These are phyloP conservation scores for Cheiracanthium punctorium DNA, from an alignment of 2,888 invertebrate species.

Conservation along the genomic window DNA sequence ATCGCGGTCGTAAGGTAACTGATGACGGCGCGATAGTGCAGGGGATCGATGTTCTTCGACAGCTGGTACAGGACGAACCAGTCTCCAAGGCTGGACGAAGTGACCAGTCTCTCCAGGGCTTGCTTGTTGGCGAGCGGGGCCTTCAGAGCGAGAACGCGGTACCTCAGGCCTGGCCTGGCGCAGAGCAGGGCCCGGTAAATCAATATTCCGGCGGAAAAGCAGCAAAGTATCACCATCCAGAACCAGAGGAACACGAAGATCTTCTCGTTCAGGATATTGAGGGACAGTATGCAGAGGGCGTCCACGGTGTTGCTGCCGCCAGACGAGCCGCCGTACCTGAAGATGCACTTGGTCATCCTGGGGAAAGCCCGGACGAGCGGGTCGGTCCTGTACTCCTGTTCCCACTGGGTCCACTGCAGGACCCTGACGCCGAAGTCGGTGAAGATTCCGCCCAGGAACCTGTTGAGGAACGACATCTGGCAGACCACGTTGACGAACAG, in stretches of 20 bases:
- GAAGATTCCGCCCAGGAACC: constrained; percentile 72
- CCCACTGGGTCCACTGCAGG: constrained; percentile 72
- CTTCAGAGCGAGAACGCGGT: constrained; percentile 86
- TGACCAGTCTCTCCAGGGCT: constrained; percentile 45
- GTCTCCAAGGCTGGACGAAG: constrained; percentile 56
- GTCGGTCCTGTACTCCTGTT: constrained; percentile 71
- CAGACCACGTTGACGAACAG: constrained; percentile 85
- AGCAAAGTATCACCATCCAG: constrained; percentile 89
- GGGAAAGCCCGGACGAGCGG: constrained; percentile 72
- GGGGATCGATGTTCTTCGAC: constrained; percentile 89
- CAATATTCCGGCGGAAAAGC: constrained; percentile 80
- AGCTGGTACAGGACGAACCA: constrained; percentile 75
- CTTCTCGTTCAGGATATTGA: constrained; percentile 78
- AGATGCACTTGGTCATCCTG: constrained; percentile 73
- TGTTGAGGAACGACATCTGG: constrained; percentile 86
- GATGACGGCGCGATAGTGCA: constrained; percentile 82
- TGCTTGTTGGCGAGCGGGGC: constrained; percentile 81
- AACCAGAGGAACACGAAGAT: constrained; percentile 96
- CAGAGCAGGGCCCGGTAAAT: constrained; percentile 83
- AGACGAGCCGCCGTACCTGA: constrained; percentile 72
- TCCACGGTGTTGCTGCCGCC: constrained; percentile 72
- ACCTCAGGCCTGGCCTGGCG: constrained; percentile 84
- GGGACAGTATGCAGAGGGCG: constrained; percentile 72
- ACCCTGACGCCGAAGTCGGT: constrained; percentile 70
- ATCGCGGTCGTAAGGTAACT: constrained; percentile 47